phyloP scores from a whole-genome alignment of 2,888 invertebrate species.

The Cosmopolites sordidus region DNA sequence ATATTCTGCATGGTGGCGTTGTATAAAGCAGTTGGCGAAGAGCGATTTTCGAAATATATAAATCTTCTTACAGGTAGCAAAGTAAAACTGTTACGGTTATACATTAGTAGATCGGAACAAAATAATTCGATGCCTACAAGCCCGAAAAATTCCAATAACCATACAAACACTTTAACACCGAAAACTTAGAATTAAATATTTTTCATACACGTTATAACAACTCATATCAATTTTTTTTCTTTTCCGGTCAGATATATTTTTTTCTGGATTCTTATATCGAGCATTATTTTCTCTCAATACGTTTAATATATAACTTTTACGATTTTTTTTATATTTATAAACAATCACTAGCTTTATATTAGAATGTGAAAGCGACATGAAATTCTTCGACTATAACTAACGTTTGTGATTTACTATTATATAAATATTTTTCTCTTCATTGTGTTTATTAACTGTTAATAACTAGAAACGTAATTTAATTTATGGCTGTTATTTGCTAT shows the following conservation, averaged over 20 bases:
- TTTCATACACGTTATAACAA: not conserved
- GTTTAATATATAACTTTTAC: not conserved
- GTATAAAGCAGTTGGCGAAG: slow-evolving; percentile 85
- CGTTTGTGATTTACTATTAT: slow-evolving; percentile 12
- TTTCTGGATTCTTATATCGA: not conserved
- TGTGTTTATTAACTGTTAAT: slow-evolving; percentile 8
- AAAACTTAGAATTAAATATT: not conserved
- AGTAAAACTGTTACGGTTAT: slow-evolving; percentile 76
- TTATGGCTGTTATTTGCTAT: slow-evolving; percentile 22
- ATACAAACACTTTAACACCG: not conserved
- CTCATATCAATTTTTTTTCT: slow-evolving; percentile 14
- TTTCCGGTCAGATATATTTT: not conserved
- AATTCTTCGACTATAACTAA: not conserved
- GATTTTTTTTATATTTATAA: not conserved
- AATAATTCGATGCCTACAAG: slow-evolving; percentile 48
- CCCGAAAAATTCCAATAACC: slow-evolving; percentile 40
- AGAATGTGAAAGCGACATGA: slow-evolving; percentile 1
- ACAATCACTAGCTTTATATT: slow-evolving; percentile 1
- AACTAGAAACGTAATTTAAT: slow-evolving; percentile 17
- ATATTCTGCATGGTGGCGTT: slow-evolving; percentile 97
- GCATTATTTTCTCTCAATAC: slow-evolving; percentile 1
- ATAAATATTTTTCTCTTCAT: not conserved
- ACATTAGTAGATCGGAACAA: slow-evolving; percentile 63
- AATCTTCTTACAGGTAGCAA: slow-evolving; percentile 83
- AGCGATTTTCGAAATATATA: slow-evolving; percentile 76